Evolutionary conservation across 2,797 vertebrate species (phyloP).

Genomic region (Myotis planiceps): DNA sequence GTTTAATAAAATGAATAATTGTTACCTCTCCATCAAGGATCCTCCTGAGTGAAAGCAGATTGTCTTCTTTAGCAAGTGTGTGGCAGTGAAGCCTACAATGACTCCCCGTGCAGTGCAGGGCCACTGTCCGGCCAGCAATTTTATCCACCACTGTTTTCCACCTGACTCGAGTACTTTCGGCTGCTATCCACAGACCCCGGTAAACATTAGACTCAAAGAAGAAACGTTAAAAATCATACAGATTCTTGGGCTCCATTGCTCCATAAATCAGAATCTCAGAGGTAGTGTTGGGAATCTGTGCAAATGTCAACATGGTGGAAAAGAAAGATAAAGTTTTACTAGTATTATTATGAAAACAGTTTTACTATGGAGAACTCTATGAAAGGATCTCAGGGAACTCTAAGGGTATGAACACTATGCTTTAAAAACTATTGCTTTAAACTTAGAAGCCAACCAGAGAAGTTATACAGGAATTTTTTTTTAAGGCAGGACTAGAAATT

Average conservation of each 20-base stretch:
- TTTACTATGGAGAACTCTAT: neutral
- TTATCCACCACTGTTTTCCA: neutral
- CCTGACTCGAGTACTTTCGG: neutral
- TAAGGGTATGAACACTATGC: neutral
- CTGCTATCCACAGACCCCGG: neutral
- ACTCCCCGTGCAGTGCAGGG: neutral
- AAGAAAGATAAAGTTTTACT: neutral
- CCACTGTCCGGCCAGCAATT: neutral
- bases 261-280: neutral
- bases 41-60: neutral
- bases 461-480: neutral
- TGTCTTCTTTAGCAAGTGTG: neutral
- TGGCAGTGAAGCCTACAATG: neutral
- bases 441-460: neutral
- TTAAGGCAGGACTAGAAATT: neutral
- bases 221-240: neutral
- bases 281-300: neutral
- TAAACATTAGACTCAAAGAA: neutral
- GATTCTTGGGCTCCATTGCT: neutral
- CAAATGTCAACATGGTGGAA: neutral
- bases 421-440: neutral
- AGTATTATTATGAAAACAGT: neutral
- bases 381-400: neutral
- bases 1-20: neutral
- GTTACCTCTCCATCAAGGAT: neutral